Percentiles rank a stretch among this genome's conserved stretches.
Evolutionary conservation across 2,888 invertebrate genomes (phyloP).

Genomic region (Drosophila mettleri): DNA sequence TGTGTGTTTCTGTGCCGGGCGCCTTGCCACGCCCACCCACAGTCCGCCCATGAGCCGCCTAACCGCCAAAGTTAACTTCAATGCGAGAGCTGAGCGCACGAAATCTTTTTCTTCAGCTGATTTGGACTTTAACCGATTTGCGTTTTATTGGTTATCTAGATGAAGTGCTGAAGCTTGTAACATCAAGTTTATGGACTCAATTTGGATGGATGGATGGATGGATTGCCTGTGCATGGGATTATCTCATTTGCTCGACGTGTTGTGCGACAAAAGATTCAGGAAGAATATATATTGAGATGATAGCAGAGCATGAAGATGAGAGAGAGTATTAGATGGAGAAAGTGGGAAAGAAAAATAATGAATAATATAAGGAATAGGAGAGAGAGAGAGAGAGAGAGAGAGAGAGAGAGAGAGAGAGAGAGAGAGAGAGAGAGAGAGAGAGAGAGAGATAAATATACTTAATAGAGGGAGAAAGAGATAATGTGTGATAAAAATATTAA

Average conservation of each 20-base stretch:
- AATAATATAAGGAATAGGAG: neutral
- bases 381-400: neutral
- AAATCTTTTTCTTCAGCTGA: slow-evolving; percentile 30
- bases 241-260: neutral
- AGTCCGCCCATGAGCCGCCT: neutral
- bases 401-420: neutral
- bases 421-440: neutral
- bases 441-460: too few species aligned
- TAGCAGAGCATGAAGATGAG: too few species aligned
- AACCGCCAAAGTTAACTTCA: slow-evolving; percentile 18
- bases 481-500: too few species aligned
- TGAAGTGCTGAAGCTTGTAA: neutral
- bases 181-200: neutral
- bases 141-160: neutral
- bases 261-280: neutral
- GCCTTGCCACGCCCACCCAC: slow-evolving; percentile 41
- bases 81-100: slow-evolving; percentile 13
- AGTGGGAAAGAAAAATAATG: neutral
- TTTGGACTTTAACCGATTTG: slow-evolving; percentile 20
- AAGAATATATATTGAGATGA: too few species aligned
- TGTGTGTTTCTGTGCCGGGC: slow-evolving; percentile 36
- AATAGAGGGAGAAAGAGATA: too few species aligned
- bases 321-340: neutral
- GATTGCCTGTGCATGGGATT: neutral
- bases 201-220: neutral